These are phyloP conservation scores for Shargacucullia verbasci DNA, from an alignment of 2,888 invertebrate genomes.

Conservation along the genomic window DNA sequence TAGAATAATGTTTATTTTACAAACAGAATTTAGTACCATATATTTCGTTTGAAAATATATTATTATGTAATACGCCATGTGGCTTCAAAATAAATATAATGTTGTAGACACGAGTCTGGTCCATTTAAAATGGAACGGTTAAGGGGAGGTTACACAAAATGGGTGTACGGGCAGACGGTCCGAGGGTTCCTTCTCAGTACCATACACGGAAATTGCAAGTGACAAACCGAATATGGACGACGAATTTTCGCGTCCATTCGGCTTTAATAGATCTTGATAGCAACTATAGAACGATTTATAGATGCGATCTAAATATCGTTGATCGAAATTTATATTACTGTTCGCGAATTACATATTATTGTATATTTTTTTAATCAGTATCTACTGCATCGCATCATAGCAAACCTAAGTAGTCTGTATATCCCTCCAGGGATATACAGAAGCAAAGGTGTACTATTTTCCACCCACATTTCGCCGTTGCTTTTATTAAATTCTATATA, in stretches of 20 bases:
- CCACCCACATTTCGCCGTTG: too few species aligned
- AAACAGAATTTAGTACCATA: conserved; percentile 4
- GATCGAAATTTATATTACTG: not conserved
- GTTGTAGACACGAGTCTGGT: conserved; percentile 30
- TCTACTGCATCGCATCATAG: too few species aligned
- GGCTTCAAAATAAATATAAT: conserved; percentile 29
- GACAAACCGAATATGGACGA: conserved; percentile 52
- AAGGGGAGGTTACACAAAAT: conserved; percentile 41
- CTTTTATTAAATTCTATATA: too few species aligned
- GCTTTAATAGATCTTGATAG: conserved; percentile 38
- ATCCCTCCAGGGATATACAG: too few species aligned
- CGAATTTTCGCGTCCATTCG: conserved; percentile 36
- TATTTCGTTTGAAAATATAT: conserved; percentile 24
- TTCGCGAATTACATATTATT: too few species aligned
- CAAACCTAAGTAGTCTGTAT: too few species aligned
- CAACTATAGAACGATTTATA: not conserved
- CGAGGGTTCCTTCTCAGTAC: conserved; percentile 48
- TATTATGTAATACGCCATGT: conserved; percentile 18
- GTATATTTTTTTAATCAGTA: too few species aligned
- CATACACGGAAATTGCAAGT: conserved; percentile 54
- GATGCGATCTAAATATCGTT: conserved; percentile 14
- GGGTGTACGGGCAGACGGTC: conserved; percentile 25
- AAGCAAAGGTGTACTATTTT: too few species aligned
- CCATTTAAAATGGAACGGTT: conserved; percentile 37
- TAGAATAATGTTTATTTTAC: not conserved